Percentiles rank a stretch among this genome's conserved stretches.
Evolutionary conservation across 2,888 invertebrate genomes (phyloP).

Genomic region (Formica aserva): DNA sequence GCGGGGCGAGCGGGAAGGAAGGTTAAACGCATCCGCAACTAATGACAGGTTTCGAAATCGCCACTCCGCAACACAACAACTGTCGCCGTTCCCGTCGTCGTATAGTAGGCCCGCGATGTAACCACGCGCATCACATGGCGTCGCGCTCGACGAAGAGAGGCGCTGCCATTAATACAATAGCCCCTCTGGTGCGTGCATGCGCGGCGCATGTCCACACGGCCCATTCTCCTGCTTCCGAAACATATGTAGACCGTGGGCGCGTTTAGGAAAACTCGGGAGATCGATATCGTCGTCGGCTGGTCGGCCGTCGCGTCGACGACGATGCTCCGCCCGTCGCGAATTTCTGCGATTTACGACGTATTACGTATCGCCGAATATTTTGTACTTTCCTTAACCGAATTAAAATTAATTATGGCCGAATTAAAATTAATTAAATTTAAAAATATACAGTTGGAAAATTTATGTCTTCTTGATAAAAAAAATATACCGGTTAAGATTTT

Average conservation of each 20-base stretch:
- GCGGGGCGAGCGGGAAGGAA: conserved; percentile 31
- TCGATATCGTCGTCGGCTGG: conserved; percentile 73
- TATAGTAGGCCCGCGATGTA: conserved; percentile 26
- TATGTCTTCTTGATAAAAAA: too few relatives aligned
- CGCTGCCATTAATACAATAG: conserved; percentile 71
- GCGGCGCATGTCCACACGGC: conserved; percentile 72
- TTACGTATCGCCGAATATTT: not conserved
- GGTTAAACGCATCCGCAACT: conserved; percentile 56
- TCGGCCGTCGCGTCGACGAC: conserved; percentile 63
- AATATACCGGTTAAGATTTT: too few relatives aligned
- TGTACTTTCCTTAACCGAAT: not conserved
- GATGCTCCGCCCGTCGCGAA: conserved; percentile 33
- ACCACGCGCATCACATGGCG: conserved; percentile 71
- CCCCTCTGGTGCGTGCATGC: conserved; percentile 58
- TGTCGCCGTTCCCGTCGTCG: conserved; percentile 44
- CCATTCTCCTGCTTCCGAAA: conserved; percentile 72
- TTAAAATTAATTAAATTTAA: too few relatives aligned
- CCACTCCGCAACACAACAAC: conserved; percentile 44
- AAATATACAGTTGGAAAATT: too few relatives aligned
- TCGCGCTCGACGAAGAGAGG: conserved; percentile 65
- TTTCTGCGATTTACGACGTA: conserved; percentile 32
- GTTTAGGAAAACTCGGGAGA: conserved; percentile 73
- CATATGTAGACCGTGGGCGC: conserved; percentile 74
- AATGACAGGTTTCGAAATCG: conserved; percentile 49
- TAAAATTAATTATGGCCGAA: not conserved